Percentiles rank a stretch among this genome's conserved stretches.
Evolutionary conservation across 2,113 vertebrate genomes (phyloP).

Genomic region (Tragelaphus strepsiceros): DNA sequence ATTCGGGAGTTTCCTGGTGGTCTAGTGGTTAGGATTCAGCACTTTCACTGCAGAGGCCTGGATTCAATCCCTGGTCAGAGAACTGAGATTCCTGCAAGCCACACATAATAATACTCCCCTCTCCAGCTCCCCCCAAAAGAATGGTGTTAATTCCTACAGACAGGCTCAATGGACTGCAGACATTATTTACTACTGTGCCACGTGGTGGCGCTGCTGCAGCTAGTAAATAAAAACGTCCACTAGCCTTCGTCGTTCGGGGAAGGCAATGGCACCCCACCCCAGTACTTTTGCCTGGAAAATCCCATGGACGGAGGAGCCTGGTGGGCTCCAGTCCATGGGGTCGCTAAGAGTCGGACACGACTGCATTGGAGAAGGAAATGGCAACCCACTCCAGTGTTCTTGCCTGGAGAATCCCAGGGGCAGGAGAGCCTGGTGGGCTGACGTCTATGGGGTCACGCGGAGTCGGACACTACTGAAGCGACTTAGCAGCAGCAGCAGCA

Average conservation of each 20-base stretch:
- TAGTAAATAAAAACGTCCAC: not conserved
- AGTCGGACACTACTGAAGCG: too few species aligned
- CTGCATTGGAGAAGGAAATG: too few species aligned
- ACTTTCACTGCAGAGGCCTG: not conserved
- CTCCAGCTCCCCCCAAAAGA: not conserved
- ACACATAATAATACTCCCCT: not conserved
- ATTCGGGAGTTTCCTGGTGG: not conserved
- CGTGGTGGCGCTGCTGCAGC: not conserved
- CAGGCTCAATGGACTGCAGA: not conserved
- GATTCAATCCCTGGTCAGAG: not conserved
- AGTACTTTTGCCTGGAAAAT: not conserved
- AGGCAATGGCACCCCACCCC: not conserved
- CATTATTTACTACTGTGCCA: not conserved
- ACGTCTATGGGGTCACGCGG: too few species aligned
- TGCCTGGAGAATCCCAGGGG: too few species aligned
- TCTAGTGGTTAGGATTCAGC: not conserved
- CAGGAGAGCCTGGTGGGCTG: too few species aligned
- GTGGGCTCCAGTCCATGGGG: too few species aligned
- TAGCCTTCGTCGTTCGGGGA: not conserved
- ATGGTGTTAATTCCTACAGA: not conserved
- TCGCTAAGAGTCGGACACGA: too few species aligned
- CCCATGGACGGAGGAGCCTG: too few species aligned
- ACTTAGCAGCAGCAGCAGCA: too few species aligned
- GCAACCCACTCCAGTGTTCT: too few species aligned
- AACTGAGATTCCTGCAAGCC: not conserved